Evolutionary conservation across 2,113 vertebrate species (phyloP), one percentile per base, ranked within the genome.

Genomic region (Phaethon lepturus): DNA sequence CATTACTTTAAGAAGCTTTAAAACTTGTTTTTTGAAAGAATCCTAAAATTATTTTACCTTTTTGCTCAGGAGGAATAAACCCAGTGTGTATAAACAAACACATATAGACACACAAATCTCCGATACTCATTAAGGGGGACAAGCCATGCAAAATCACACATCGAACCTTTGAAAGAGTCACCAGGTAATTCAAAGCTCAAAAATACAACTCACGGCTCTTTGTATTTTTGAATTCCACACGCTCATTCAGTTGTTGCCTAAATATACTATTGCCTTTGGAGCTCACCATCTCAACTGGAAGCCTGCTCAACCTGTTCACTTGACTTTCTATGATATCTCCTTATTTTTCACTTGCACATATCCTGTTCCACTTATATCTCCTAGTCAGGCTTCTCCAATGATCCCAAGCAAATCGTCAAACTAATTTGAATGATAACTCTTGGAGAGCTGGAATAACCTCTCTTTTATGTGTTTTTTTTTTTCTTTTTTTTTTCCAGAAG

Each of bases 341-440:
- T 91, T 64, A 93, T 84, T 94, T 95, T 95, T 91, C 83, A 62
- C 71, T 81, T 91, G 79, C 56, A 92, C 45, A 29, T 68, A 90
- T 53, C 73, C 56, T 71, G 52, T 95, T 95, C 68, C 88, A 93
- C 33, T 93, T 95, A 60, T 23, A 85, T 93, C 88, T 90, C 89
- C 84, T 73, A 85, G 60, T 64, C 74, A 94, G 86, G 80, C 88
- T 91, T 95, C 88, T 95, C 83, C 89, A 96, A 73, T 96, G 94
- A 94, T 95, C 96, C 93, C 93, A 92, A 92, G 95, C 56, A 97
- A 83, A 94, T 87, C 89, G 78, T 92, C 85, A 89, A 94, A 77
- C 40, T 97, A 97, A 96, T 95, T 95, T 95, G 94, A 97, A 97
- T 85, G 81, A 96, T 97, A 92, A 89, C 69, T 92, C 79, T 56